phyloP scores from a whole-genome alignment of 2,113 vertebrate species.

The Acanthisitta chloris region DNA sequence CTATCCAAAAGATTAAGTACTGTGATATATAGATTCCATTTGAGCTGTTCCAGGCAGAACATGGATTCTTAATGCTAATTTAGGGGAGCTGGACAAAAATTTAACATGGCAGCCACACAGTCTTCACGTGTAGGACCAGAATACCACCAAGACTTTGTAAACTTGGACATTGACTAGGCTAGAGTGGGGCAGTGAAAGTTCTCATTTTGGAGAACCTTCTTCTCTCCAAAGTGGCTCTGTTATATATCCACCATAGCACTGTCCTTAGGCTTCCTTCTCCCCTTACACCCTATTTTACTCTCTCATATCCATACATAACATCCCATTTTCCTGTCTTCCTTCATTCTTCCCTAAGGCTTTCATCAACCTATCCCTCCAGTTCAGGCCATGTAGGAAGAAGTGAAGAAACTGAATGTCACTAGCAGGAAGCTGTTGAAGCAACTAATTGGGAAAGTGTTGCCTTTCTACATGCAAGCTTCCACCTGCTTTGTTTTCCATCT shows the following conservation, averaged over 20 bases:
- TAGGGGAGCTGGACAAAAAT: background rate
- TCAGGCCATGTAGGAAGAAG: background rate
- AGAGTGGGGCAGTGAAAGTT: background rate
- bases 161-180: background rate
- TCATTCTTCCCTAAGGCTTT: background rate
- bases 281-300: background rate
- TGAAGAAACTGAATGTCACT: background rate
- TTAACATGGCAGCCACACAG: background rate
- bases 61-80: background rate
- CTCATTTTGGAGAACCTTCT: background rate
- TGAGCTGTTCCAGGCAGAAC: background rate
- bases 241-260: too few relatives aligned
- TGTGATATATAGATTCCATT: background rate
- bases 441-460: background rate
- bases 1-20: background rate
- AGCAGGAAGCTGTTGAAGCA: background rate
- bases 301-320: background rate
- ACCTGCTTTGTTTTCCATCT: background rate
- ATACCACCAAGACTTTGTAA: background rate
- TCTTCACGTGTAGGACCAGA: background rate
- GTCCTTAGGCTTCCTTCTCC: background rate
- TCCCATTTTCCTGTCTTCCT: background rate
- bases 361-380: background rate
- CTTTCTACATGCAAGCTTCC: background rate
- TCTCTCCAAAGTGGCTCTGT: background rate